Percentiles rank a stretch among this genome's conserved stretches.
Conservation (phyloP, 53 echinoderm and acorn worm species). For the Echinometra lucunter region DNA sequence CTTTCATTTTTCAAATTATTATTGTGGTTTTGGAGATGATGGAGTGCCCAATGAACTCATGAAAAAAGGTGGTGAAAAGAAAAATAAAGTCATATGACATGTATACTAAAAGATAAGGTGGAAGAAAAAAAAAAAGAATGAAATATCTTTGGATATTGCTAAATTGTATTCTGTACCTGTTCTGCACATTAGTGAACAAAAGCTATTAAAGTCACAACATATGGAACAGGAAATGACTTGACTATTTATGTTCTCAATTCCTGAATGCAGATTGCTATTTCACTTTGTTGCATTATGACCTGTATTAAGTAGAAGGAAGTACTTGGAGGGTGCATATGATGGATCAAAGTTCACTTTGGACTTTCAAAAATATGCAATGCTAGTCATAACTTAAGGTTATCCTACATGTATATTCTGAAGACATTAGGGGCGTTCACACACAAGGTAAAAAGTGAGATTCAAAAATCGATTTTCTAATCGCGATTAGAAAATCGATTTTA, state of each 20-base stretch:
- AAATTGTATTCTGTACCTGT: not conserved
- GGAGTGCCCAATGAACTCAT: too few species aligned
- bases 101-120: too few species aligned
- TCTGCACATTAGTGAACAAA: not conserved
- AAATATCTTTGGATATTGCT: too few species aligned
- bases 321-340: not conserved
- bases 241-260: not conserved
- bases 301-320: not conserved
- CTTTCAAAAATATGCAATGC: not conserved
- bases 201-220: not conserved
- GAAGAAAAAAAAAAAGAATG: not conserved
- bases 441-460: too few species aligned
- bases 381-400: not conserved
- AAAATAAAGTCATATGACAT: too few species aligned
- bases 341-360: not conserved
- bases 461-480: too few species aligned
- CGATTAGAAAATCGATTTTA: too few species aligned
- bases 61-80: too few species aligned
- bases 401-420: too few species aligned
- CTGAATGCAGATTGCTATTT: not conserved
- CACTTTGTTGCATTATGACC: not conserved
- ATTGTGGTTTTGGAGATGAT: too few species aligned
- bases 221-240: conserved; percentile 22
- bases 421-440: too few species aligned
- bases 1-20: too few species aligned